Base-by-base conservation (phyloP, 2,113 vertebrate species). In the Phrynosoma platyrhinos region DNA sequence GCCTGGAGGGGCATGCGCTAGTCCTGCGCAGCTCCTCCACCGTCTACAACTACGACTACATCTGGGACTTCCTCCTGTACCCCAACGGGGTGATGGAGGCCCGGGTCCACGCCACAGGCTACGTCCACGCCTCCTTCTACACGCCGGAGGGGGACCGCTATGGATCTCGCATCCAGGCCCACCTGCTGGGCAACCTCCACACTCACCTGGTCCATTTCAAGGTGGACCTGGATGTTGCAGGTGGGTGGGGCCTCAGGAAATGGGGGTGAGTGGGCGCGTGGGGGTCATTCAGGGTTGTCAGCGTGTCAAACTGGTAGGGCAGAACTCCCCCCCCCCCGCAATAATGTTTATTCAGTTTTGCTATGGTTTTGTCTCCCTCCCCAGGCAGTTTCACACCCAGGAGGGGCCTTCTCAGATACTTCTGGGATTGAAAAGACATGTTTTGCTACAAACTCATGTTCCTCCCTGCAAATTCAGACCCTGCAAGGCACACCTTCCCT, bases 11-110 rank as follows among this genome's bases (percentile, higher is more conserved):
- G 20, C 97, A 96, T 0, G 97, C 97, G 4, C 94, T 99, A 77
- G 98, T 99, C 74, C 42, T 99, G 72, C 95, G 98, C 71, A 98
- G 98, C 0, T 98, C 96, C 0, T 98, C 98, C 0, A 99, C 98
- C 0, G 98, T 99, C 92, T 98, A 99, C 94, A 99, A 99, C 93
- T 99, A 99, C 0, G 99, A 99, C 91, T 99, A 99, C 92, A 97
- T 99, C 93, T 99, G 98, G 98, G 98, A 99, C 92, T 97, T 98
- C 90, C 53, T 98, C 75, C 97, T 99, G 93, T 98, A 98, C 93
- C 97, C 97, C 84, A 99, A 98, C 1, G 98, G 98, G 0, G 98
- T 99, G 7, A 94, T 98, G 92, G 98, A 99, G 88, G 93, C 97
- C 55, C 98, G 98, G 82, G 97, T 99, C 69, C 98, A 98, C 0